Evolutionary conservation across 2,888 invertebrate species (phyloP), one percentile per base, ranked within the genome.

Genomic region (Pseudococcus longispinus): DNA sequence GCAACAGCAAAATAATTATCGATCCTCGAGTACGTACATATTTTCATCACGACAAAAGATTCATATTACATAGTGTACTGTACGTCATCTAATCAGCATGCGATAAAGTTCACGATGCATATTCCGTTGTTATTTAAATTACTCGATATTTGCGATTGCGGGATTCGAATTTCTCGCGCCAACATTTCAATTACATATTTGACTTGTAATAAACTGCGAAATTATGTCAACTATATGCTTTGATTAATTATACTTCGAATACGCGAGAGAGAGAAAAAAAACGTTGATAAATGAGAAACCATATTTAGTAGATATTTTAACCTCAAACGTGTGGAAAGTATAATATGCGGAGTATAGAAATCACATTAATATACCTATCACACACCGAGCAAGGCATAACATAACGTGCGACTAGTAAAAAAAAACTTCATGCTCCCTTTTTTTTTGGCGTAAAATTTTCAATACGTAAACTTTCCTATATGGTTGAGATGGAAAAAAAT

Each of bases 281-380:
- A 29, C 6, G 60, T 60, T 70, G 70, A 70, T 70, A 32, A 70
- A 70, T 70, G 70, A 70, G 70, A 70, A 29, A 70, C 3, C 29
- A 26, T 70, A 29, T 70, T 70, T 18, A 70, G 65, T 26, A 55
- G n/a, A 55, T 55, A 65, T 65, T 70, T 70, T 70, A 32, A 70
- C 70, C 70, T 32, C 70, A 70, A 70, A 70, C 5, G 26, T 65
- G 65, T 26, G n/a, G 15, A 65, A 65, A 65, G 26, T 65, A 26
- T 65, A 23, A 29, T 70, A 70, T 29, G 32, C 18, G 9, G 29
- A 70, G 5, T 70, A 70, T 29, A 32, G 70, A 70, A 70, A 70
- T 70, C 70, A 70, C 70, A 70, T 70, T 70, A 70, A 70, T 70
- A 37, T 37, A n/a, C n/a, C n/a, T n/a, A 70, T 29, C 32, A 26